These are phyloP conservation scores for Drosophila eugracilis DNA, from an alignment of 1,140 invertebrate genomes.

Conservation along the genomic window DNA sequence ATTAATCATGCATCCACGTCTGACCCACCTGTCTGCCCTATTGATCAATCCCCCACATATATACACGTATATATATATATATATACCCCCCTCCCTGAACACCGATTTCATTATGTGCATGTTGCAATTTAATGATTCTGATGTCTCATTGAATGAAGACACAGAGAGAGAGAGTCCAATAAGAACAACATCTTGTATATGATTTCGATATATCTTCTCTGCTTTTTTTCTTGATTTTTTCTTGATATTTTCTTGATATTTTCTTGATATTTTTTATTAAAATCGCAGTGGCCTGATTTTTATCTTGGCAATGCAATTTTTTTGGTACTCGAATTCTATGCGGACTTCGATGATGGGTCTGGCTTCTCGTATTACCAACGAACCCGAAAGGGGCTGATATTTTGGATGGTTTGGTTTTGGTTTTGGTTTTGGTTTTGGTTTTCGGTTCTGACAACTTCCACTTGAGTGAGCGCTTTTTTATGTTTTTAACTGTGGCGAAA, in stretches of 20 bases:
- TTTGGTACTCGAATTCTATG: slow-evolving; percentile 37
- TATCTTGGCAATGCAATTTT: slow-evolving; percentile 59
- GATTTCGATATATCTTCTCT: slow-evolving; percentile 20
- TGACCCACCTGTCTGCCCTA: slow-evolving; percentile 29
- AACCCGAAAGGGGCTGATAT: slow-evolving; percentile 28
- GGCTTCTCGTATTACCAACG: slow-evolving; percentile 42
- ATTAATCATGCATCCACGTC: slow-evolving; percentile 37
- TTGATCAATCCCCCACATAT: slow-evolving; percentile 22
- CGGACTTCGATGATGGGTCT: slow-evolving; percentile 39
- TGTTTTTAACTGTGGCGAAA: slow-evolving; percentile 4
- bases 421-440: slow-evolving; percentile 13
- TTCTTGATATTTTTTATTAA: slow-evolving; percentile 6
- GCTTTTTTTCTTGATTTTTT: neutral
- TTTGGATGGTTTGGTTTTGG: slow-evolving; percentile 21
- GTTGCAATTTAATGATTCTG: slow-evolving; percentile 21
- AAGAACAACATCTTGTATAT: slow-evolving; percentile 9
- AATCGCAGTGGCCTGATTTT: slow-evolving; percentile 45
- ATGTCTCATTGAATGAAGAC: slow-evolving; percentile 10
- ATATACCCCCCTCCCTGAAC: neutral
- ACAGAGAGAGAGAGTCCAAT: neutral
- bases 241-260: neutral
- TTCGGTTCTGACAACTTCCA: too few relatives aligned
- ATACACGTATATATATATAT: neutral
- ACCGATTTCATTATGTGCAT: slow-evolving; percentile 28
- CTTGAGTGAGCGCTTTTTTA: slow-evolving; percentile 45